Evolutionary conservation across 2,113 vertebrate genomes (phyloP), one percentile per base, ranked within the genome.

Genomic region (Limnothrissa miodon): DNA sequence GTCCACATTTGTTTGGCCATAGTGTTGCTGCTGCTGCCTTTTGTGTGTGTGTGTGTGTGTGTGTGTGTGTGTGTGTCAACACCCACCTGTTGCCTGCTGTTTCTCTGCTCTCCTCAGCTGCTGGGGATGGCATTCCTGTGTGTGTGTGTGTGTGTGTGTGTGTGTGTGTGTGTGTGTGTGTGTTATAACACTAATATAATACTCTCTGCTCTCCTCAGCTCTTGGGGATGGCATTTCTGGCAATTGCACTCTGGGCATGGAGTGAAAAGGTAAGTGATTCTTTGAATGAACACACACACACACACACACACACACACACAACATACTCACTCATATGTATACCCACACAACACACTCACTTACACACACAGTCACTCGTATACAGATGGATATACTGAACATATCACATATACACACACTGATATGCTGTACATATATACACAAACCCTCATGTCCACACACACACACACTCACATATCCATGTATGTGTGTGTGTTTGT

Each of bases 241-340:
- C 87, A 4, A 88, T 90, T 3, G 89, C 87, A 23, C 80, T 90
- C n/a, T 90, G 89, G 89, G 89, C 89, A 62, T 90, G 89, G 89
- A 90, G 87, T 45, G 89, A 90, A 48, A 90, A 90, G 89, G 89
- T 90, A 15, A 2, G 36, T 11, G 29, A 11, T 42, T 45, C 33
- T 1, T 44, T 45, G 66, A 23, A 4, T 17, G 6, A 48, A 59
- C 39, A 79, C 36, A 81, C 53, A 81, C 81, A 81, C 8, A 6
- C 42, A n/a, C 44, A 4, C 25, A 33, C 21, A 3, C 3, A 25
- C 62, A 33, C 62, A 66, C 53, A 59, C 53, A 59, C 53, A 59
- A n/a, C n/a, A n/a, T n/a, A n/a, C 42, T 59, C 33, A 2, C 39
- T 45, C 36, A 15, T 19, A 5, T 15, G n/a, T 56, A 21, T 5